phyloP scores from a whole-genome alignment of 2,113 vertebrate species.

The Pteropus alecto region DNA sequence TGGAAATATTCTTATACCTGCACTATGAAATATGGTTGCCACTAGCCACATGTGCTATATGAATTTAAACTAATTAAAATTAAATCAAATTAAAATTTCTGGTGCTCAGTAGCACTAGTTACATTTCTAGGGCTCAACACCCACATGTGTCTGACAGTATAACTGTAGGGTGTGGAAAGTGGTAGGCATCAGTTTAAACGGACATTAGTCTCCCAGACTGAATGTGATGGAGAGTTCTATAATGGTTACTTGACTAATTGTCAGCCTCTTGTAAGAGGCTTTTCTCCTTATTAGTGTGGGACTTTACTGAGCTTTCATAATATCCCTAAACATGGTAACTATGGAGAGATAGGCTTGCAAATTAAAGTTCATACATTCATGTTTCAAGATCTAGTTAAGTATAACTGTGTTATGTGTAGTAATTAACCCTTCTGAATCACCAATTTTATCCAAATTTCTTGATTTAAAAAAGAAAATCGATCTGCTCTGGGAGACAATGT shows the following conservation, averaged over 20 bases:
- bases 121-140: background rate
- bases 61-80: background rate
- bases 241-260: background rate
- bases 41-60: background rate
- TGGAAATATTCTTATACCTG: background rate
- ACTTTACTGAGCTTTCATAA: background rate
- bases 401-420: background rate
- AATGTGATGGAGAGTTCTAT: background rate
- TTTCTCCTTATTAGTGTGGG: background rate
- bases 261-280: background rate
- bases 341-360: background rate
- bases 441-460: background rate
- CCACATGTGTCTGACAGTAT: background rate
- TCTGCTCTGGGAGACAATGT: background rate
- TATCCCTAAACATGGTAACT: background rate
- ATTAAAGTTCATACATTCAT: background rate
- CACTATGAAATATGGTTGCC: background rate
- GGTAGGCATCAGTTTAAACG: background rate
- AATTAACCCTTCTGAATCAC: background rate
- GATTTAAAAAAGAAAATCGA: background rate
- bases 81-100: background rate
- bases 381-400: background rate
- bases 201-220: background rate
- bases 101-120: background rate
- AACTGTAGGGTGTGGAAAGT: background rate